Conservation (phyloP, 2,888 invertebrate species). For the Eudasyphora cyanicolor region DNA sequence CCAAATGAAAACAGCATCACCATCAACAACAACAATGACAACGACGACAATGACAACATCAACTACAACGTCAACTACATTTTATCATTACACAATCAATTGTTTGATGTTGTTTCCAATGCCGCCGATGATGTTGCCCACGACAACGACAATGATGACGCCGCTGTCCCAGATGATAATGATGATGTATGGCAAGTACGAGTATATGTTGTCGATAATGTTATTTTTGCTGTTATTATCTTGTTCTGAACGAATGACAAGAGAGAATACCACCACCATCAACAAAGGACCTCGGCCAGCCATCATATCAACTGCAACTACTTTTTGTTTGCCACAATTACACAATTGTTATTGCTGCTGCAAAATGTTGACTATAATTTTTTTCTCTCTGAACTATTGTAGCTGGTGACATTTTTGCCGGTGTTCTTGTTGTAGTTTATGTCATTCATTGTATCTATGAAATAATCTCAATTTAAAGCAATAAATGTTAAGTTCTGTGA, state of each 20-base stretch:
- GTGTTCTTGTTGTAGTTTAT: background rate
- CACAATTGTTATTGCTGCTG: background rate
- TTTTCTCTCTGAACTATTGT: background rate
- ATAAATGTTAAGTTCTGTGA: slow-evolving; percentile 53
- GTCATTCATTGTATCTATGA: background rate
- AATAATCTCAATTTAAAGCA: slow-evolving; percentile 46
- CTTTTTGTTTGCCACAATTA: too few relatives aligned
- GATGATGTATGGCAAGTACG: background rate
- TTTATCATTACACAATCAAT: slow-evolving; percentile 23
- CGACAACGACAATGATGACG: background rate
- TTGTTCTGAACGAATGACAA: too few relatives aligned
- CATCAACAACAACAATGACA: background rate
- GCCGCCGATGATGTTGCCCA: background rate
- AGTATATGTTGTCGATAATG: background rate
- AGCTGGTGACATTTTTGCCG: background rate
- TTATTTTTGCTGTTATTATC: background rate
- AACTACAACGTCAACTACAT: background rate
- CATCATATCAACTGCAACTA: too few relatives aligned
- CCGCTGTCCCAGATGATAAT: background rate
- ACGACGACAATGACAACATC: background rate
- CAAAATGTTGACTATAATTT: background rate
- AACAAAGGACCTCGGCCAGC: too few relatives aligned
- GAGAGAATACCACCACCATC: too few relatives aligned
- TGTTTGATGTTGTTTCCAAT: background rate
- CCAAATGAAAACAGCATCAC: background rate